Evolutionary conservation across 2,888 invertebrate genomes (phyloP).

Genomic region (Cecidostiba fungosa): DNA sequence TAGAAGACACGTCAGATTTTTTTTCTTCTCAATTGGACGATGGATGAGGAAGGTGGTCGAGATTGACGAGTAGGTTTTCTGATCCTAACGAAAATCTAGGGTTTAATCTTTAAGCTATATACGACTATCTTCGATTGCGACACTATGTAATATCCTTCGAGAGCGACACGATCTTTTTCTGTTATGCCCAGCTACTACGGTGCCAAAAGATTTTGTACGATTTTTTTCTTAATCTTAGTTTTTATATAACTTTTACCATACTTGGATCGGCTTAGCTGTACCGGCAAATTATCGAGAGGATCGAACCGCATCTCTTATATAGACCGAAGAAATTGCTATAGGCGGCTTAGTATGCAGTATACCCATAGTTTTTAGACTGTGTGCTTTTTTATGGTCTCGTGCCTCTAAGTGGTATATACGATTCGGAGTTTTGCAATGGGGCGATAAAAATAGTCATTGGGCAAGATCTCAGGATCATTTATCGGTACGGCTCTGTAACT

Average conservation of each 20-base stretch:
- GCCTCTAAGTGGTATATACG: neutral
- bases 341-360: no score
- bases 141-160: neutral
- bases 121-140: slow-evolving; percentile 23
- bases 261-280: neutral
- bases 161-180: slow-evolving; percentile 25
- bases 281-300: slow-evolving; percentile 5
- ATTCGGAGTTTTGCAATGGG: slow-evolving; percentile 2
- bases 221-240: slow-evolving; percentile 22
- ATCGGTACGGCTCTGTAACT: slow-evolving; percentile 17
- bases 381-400: neutral
- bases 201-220: slow-evolving; percentile 50
- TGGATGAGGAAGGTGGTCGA: neutral
- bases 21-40: slow-evolving; percentile 10
- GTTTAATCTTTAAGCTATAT: slow-evolving; percentile 6
- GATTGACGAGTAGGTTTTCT: slow-evolving; percentile 36
- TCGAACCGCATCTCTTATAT: neutral
- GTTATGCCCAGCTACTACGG: slow-evolving; percentile 31
- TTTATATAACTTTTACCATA: neutral
- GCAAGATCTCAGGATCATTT: slow-evolving; percentile 12
- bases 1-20: neutral
- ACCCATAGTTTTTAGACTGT: neutral
- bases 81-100: slow-evolving; percentile 21
- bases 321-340: neutral
- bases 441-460: slow-evolving; percentile 9